phyloP scores from a whole-genome alignment of 2,888 invertebrate genomes.

The Willowsia nigromaculata region DNA sequence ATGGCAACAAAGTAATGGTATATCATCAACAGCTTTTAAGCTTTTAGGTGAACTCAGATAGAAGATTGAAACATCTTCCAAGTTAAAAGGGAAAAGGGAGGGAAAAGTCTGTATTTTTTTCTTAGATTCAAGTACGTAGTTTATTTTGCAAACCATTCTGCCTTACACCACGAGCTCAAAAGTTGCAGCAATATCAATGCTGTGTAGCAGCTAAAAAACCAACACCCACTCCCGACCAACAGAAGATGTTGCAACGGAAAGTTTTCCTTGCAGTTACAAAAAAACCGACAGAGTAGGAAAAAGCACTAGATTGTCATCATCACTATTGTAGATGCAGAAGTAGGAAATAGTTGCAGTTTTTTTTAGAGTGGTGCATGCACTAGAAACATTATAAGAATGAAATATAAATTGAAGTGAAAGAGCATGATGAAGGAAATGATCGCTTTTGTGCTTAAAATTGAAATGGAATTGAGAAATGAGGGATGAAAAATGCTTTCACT shows the following conservation, averaged over 20 bases:
- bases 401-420: neutral
- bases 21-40: constrained; percentile 57
- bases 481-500: constrained; percentile 44
- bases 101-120: constrained; percentile 8
- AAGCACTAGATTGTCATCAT: neutral
- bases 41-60: constrained; percentile 53
- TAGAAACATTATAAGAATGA: too few relatives aligned
- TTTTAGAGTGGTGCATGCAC: neutral
- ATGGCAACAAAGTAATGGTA: constrained; percentile 49
- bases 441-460: constrained; percentile 61
- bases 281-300: too few relatives aligned
- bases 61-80: constrained; percentile 49
- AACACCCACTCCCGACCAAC: constrained; percentile 46
- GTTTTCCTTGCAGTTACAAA: too few relatives aligned
- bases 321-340: neutral
- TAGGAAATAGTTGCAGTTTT: neutral
- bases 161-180: too few relatives aligned
- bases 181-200: neutral
- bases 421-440: neutral
- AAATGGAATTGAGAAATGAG: constrained; percentile 63
- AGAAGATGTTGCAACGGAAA: too few relatives aligned
- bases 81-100: neutral
- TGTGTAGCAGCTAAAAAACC: constrained; percentile 14
- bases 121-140: neutral
- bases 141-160: neutral